A percentile compares a stretch with the other conserved stretches of the same genome.
Evolutionary conservation across 2,113 vertebrate genomes (phyloP).

Genomic region (Coptodon bakossiorum): DNA sequence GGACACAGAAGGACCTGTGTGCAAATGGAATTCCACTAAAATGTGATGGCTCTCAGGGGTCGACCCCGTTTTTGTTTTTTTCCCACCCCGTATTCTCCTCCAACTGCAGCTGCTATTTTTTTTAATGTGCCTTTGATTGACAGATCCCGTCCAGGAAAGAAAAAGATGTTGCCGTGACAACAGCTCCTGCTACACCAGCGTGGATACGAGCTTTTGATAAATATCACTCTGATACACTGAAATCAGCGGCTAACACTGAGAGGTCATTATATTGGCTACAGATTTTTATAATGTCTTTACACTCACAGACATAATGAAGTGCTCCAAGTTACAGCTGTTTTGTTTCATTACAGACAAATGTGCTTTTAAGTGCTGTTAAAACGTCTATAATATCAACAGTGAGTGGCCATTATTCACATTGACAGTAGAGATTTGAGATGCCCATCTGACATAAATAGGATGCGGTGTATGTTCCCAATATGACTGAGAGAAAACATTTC

Average conservation of each 20-base stretch:
- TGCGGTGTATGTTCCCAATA: background rate
- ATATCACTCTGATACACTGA: constrained; percentile 5
- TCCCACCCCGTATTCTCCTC: background rate
- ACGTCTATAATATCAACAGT: constrained; percentile 63
- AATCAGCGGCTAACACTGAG: constrained; percentile 15
- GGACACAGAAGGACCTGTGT: constrained; percentile 7
- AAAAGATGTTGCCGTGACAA: constrained; percentile 47
- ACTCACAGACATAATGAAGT: constrained; percentile 9
- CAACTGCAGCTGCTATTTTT: background rate
- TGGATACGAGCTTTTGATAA: constrained; percentile 12
- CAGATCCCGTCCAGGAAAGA: background rate
- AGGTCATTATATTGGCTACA: constrained; percentile 29
- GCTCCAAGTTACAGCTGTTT: constrained; percentile 16
- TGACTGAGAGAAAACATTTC: constrained; percentile 31
- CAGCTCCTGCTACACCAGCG: constrained; percentile 27
- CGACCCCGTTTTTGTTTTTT: background rate
- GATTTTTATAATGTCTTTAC: constrained; percentile 26
- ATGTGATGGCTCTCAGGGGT: background rate
- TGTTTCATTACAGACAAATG: constrained; percentile 38
- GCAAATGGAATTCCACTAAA: constrained; percentile 54
- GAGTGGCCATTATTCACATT: constrained; percentile 66
- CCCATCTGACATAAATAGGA: constrained; percentile 17
- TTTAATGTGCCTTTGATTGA: constrained; percentile 1
- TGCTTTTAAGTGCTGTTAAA: constrained; percentile 60
- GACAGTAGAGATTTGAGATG: constrained; percentile 31